These are phyloP conservation scores for Entomyzon cyanotis DNA, from an alignment of 2,113 vertebrate species.

Conservation along the genomic window DNA sequence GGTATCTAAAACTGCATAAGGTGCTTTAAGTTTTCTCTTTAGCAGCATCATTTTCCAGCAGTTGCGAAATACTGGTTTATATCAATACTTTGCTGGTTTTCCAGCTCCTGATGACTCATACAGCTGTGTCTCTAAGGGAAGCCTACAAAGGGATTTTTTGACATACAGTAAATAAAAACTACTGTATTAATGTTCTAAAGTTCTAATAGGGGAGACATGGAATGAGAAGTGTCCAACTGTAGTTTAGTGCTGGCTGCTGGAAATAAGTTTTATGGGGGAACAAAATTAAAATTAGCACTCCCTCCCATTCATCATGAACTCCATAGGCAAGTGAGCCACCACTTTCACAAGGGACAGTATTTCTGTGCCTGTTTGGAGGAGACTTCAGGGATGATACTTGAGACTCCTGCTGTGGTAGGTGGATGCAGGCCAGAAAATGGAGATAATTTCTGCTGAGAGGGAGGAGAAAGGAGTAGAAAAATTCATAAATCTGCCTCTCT, in stretches of 20 bases:
- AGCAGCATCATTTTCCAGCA: background rate
- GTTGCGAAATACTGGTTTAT: background rate
- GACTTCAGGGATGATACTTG: background rate
- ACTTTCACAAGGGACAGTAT: background rate
- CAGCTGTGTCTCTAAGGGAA: background rate
- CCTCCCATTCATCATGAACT: background rate
- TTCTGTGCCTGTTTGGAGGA: background rate
- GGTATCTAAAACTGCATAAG: background rate
- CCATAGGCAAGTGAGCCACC: background rate
- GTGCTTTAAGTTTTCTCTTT: background rate
- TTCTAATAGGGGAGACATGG: background rate
- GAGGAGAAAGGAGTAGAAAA: background rate
- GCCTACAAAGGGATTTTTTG: background rate
- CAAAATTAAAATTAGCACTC: background rate
- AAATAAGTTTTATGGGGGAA: background rate
- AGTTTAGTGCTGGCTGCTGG: background rate
- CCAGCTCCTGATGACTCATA: background rate
- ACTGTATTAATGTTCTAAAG: background rate
- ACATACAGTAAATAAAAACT: background rate
- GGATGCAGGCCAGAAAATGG: background rate
- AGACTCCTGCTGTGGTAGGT: background rate
- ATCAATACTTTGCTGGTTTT: background rate
- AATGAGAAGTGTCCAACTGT: background rate
- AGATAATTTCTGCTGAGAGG: background rate
- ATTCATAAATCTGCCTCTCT: background rate